Percentiles rank a stretch among this genome's conserved stretches.
Evolutionary conservation across 2,113 vertebrate genomes (phyloP).

Genomic region (Micronycteris hirsuta): DNA sequence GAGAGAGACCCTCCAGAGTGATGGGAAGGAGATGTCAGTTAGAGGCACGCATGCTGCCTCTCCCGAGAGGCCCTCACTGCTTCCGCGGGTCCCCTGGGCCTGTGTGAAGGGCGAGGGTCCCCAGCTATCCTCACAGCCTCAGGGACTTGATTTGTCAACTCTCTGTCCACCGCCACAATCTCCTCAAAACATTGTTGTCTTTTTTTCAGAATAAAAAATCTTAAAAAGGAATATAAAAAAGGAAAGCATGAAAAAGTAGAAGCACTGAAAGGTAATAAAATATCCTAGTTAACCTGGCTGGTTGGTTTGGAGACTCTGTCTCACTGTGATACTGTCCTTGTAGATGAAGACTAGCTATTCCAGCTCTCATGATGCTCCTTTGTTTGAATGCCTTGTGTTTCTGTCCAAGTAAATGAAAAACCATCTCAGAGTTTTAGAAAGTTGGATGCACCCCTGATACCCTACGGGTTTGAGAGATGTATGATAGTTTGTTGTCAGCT

Average conservation of each 20-base stretch:
- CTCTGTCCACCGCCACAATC: background rate
- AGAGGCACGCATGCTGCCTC: no score
- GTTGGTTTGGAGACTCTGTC: background rate
- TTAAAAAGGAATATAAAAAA: constrained; percentile 85
- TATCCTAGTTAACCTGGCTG: background rate
- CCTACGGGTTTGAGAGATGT: background rate
- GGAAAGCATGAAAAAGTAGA: constrained; percentile 85
- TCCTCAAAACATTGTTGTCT: background rate
- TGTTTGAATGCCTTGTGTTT: background rate
- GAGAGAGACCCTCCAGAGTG: background rate
- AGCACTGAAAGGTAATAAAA: constrained; percentile 86
- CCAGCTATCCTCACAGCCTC: background rate
- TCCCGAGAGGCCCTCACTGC: background rate
- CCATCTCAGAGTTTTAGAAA: background rate
- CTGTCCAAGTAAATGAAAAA: background rate
- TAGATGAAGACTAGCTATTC: background rate
- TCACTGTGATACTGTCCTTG: background rate
- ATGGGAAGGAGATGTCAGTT: background rate
- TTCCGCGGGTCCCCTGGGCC: background rate
- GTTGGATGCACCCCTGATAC: background rate
- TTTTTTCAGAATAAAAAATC: constrained; percentile 84
- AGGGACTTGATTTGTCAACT: background rate
- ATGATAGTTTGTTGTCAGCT: background rate
- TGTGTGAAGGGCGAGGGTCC: background rate
- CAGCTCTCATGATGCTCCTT: background rate